Base-by-base conservation (phyloP, 2,888 invertebrate species). In the Pseudococcus longispinus region DNA sequence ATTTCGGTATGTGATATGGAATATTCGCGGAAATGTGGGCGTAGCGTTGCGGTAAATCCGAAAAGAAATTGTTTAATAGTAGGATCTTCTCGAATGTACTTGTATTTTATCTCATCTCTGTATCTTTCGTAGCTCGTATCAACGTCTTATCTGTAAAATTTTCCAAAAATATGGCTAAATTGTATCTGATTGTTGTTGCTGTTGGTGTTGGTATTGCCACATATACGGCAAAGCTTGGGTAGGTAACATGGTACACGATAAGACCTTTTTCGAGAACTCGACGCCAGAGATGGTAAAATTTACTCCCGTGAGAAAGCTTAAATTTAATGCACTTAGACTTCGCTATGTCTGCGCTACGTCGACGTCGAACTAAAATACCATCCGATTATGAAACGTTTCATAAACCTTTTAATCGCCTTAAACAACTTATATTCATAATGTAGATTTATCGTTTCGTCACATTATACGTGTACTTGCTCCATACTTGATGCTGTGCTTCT, bases 321-420 rank as follows among this genome's bases (percentile, higher is more conserved):
- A 80, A 80, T 80, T 80, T 80, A 80, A 80, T 42, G 42, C 77
- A 80, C 37, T 70, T 29, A 70, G 70, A 70, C 29, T 26, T 29
- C 18, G 15, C 70, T 26, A 26, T 65, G 65, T 55, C 23, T 60
- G 29, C 8, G 29, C 70, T 60, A 23, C 55, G 42, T 20, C 29
- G 20, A 42, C 77, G 42, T 13, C 77, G 77, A 80, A 37, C 4
- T 42, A 74, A 15, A 74, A n/a, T 74, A 74, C 29, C 37, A 74
- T 74, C 74, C 77, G 77, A 80, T 80, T 80, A 80, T 42, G 20
- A 80, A 80, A 42, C 42, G 77, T 80, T 80, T 80, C 77, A 42
- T 80, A 42, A 80, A 80, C 77, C 77, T 80, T 37, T 80, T 80
- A 80, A 80, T 80, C 42, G 77, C 20, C 77, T 80, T 80, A 80